Base-by-base conservation (phyloP, 2,888 invertebrate genomes). In the Eustalomyia histrio region DNA sequence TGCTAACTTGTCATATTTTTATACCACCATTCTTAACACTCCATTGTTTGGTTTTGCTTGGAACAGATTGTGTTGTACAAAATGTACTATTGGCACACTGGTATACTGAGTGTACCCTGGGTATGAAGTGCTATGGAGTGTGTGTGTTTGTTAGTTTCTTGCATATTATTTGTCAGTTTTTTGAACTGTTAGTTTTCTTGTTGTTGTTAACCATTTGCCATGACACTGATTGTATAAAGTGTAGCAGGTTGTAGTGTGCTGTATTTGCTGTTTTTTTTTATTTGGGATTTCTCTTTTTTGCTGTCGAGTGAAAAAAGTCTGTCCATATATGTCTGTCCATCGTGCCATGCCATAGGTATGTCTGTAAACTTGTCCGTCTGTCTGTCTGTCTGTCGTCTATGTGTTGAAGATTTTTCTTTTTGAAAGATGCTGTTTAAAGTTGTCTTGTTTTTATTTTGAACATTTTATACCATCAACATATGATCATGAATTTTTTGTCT, bases 151-250 rank as follows among this genome's bases (percentile, higher is more conserved):
- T 86, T 80, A 60, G 64, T 64, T 71, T 39, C 71, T 78, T 60
- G 52, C 35, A 43, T 78, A 65, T 71, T 85, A 87, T 88, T 87
- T 88, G 87, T 88, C 89, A 88, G 88, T 84, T 85, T 84, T 24
- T 71, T 86, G 85, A 87, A 86, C 88, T 88, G 85, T 87, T 88
- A 87, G 87, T 85, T 84, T 84, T 14, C n/a, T 39, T 67, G 64
- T 64, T 80, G 72, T 60, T 81, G 73, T 81, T 83, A 76, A 79
- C 73, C 65, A 81, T 81, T 82, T 82, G 82, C 78, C 79, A 76
- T 79, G 82, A 79, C 82, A 82, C 82, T 82, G 81, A 76, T 78
- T 81, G 78, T 78, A 76, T 79, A 79, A 76, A 79, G 76, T 83
- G 80, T 67, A 76, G 82, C 82, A 76, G 74, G 83, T 79, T 80